Evolutionary conservation across 2,113 vertebrate species (phyloP).

Genomic region (Sylvietta virens): DNA sequence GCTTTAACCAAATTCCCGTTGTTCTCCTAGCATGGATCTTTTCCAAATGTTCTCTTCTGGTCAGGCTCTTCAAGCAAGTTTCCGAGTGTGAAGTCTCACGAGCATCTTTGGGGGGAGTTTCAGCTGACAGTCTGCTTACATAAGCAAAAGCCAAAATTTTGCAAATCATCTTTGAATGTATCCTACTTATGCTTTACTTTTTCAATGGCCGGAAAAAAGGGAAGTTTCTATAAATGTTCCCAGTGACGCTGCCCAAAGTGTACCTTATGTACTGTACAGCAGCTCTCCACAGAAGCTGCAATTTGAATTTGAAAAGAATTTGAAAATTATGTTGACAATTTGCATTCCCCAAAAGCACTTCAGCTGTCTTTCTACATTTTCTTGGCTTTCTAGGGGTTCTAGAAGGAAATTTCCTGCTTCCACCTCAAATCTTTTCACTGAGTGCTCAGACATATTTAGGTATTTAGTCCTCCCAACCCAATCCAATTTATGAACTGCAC

Average conservation of each 20-base stretch:
- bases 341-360: constrained; percentile 28
- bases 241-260: constrained; percentile 6
- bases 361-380: constrained; percentile 23
- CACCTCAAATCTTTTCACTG: not conserved
- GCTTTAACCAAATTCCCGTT: not conserved
- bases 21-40: not conserved
- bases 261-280: constrained; percentile 28
- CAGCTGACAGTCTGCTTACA: constrained; percentile 40
- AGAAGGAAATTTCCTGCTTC: constrained; percentile 5
- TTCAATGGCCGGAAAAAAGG: not conserved
- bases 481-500: not conserved
- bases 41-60: not conserved
- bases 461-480: not conserved
- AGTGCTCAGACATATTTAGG: constrained; percentile 16
- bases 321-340: constrained; percentile 31
- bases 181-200: constrained; percentile 4
- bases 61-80: not conserved
- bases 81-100: not conserved
- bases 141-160: constrained; percentile 40
- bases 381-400: not conserved
- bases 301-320: constrained; percentile 59
- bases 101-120: not conserved
- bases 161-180: constrained; percentile 7
- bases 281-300: constrained; percentile 13
- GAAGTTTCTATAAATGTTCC: constrained; percentile 38